These are phyloP conservation scores for Pseudorhombus dupliciocellatus DNA, from an alignment of 2,113 vertebrate species.

Conservation along the genomic window DNA sequence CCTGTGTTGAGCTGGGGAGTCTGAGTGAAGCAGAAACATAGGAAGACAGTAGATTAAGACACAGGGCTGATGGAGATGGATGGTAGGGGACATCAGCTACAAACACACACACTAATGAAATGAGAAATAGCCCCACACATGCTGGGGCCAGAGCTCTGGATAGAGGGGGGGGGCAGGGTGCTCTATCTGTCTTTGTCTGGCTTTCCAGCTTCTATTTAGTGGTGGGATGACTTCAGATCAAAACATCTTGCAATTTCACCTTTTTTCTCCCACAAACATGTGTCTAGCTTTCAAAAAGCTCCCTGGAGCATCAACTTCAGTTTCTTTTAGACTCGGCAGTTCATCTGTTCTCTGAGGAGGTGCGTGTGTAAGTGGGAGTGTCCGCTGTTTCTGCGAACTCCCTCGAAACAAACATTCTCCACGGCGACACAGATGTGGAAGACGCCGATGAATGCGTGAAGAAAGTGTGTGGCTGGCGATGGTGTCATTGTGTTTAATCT, in stretches of 20 bases:
- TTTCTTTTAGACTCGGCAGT: background rate
- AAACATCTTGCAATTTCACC: conserved; percentile 28
- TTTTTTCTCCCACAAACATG: conserved; percentile 3
- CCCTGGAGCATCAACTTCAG: conserved; percentile 14
- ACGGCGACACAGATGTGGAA: conserved; percentile 4
- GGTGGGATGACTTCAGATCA: conserved; percentile 28
- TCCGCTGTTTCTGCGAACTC: too few species aligned
- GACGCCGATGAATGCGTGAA: background rate
- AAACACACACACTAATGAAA: conserved; percentile 72
- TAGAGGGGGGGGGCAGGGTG: conserved; percentile 57
- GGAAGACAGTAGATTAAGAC: conserved; percentile 78
- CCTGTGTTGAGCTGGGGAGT: conserved; percentile 28
- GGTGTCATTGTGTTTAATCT: too few species aligned
- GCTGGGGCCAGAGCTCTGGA: conserved; percentile 61
- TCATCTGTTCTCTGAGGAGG: too few species aligned
- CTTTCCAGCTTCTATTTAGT: conserved; percentile 21
- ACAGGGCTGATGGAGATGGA: conserved; percentile 75
- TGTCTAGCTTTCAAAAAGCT: conserved; percentile 3
- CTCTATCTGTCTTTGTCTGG: conserved; percentile 66
- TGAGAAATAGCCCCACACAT: conserved; percentile 73
- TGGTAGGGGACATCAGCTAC: conserved; percentile 59
- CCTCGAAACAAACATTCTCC: too few species aligned
- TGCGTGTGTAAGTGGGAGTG: too few species aligned
- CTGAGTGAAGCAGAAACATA: conserved; percentile 51
- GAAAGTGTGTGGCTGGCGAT: too few species aligned